Base-by-base conservation (phyloP, 2,888 invertebrate genomes). In the Cephus spinipes region DNA sequence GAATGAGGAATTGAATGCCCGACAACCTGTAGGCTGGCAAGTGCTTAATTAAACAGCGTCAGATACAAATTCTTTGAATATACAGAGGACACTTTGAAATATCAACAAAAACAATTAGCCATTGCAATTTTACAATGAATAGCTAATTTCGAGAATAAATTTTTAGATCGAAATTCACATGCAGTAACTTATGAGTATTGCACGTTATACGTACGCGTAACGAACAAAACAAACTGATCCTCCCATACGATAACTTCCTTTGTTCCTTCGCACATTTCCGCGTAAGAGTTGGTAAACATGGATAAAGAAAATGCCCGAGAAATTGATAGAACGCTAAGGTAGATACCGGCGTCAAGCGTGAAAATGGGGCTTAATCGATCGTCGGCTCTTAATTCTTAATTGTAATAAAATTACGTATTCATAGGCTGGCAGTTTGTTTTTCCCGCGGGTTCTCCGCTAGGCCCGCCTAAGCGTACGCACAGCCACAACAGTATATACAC, bases 351-450 rank as follows among this genome's bases (percentile, higher is more conserved):
- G 68, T 69, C 68, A 74, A 81, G 82, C 81, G 83, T 82, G 81
- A 82, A 82, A 84, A 82, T 82, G 77, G 80, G 78, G 81, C 80
- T 81, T 82, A 83, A 85, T 85, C 84, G 84, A 86, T 85, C 78
- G 81, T 69, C 73, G 76, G 68, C 79, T 80, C 83, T 87, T 88
- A 85, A 87, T 87, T 88, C 84, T 86, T 86, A 85, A 88, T 85
- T 85, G 87, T 86, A 31, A 77, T 76, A 86, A 87, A 87, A 89
- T 89, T 89, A 89, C 87, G 88, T 89, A 89, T 89, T 89, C 89
- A 89, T 89, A 84, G 88, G 80, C 73, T 73, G 77, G 74, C 74
- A 75, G 73, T 77, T 77, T 79, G 76, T 77, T 76, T 82, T 77
- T 76, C 76, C 77, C 78, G 77, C 73, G 74, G 75, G 77, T 68